Percentiles rank a stretch among this genome's conserved stretches.
Conservation (phyloP, 2,113 vertebrate species). For the Accipiter cooperii region DNA sequence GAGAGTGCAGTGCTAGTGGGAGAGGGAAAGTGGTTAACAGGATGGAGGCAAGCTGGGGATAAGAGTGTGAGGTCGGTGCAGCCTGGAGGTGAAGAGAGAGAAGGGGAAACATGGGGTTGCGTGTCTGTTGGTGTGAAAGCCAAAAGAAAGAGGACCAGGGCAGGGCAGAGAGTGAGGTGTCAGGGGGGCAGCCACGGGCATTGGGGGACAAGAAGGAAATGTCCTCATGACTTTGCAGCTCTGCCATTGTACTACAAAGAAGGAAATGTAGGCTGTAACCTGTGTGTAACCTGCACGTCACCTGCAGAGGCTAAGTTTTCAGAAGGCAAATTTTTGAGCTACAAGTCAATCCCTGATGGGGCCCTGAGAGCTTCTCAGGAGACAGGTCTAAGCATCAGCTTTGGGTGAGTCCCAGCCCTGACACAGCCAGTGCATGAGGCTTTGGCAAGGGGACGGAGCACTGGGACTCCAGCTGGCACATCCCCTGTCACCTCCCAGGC, state of each 20-base stretch:
- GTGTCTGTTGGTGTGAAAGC: neutral
- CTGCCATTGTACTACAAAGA: fast-evolving
- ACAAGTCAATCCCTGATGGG: neutral
- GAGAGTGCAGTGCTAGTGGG: neutral
- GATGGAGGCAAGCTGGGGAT: neutral
- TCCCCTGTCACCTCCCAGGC: neutral
- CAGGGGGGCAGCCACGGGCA: neutral
- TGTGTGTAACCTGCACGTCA: neutral
- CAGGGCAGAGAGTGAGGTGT: neutral
- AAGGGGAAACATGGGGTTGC: neutral
- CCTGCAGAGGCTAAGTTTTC: neutral
- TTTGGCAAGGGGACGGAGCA: neutral
- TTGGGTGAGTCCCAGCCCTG: neutral
- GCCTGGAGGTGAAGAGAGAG: neutral
- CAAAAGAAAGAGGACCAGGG: neutral
- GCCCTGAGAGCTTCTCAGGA: neutral
- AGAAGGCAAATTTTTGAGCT: neutral
- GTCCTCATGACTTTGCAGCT: neutral
- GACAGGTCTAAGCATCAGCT: neutral
- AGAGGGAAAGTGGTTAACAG: neutral
- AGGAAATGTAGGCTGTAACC: neutral
- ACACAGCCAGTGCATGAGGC: neutral
- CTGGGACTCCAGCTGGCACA: neutral
- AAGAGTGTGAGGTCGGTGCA: neutral
- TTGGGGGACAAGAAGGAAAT: neutral